Conservation (phyloP, 2,797 vertebrate genomes). For the Pangasius djambal region DNA sequence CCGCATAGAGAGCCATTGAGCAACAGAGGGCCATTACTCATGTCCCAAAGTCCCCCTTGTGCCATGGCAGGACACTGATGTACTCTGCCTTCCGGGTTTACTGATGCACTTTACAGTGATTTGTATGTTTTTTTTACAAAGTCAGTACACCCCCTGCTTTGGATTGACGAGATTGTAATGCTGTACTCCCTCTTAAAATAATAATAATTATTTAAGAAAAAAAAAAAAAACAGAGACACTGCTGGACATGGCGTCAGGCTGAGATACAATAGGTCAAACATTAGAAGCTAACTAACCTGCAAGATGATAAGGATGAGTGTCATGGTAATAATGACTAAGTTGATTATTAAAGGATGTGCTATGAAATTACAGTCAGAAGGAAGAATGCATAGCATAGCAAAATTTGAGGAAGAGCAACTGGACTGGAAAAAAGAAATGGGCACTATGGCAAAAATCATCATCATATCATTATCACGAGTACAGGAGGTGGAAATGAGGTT, state of each 20-base stretch:
- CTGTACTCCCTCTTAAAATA: too few relatives aligned
- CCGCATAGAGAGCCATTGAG: neutral
- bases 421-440: neutral
- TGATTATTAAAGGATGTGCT: too few relatives aligned
- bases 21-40: neutral
- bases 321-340: too few relatives aligned
- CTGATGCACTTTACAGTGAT: neutral
- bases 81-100: neutral
- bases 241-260: neutral
- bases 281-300: too few relatives aligned
- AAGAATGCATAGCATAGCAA: too few relatives aligned
- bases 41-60: neutral
- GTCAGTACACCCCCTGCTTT: neutral
- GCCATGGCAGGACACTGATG: neutral
- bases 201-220: too few relatives aligned
- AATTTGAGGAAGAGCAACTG: neutral
- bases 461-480: neutral
- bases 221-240: too few relatives aligned
- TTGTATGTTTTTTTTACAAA: neutral
- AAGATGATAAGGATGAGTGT: too few relatives aligned
- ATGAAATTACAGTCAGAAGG: too few relatives aligned
- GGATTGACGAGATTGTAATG: too few relatives aligned
- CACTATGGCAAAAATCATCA: neutral
- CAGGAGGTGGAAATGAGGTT: too few relatives aligned
- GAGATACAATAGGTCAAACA: neutral